Conservation (phyloP, 2,888 invertebrate genomes). For the Apamea sordens region DNA sequence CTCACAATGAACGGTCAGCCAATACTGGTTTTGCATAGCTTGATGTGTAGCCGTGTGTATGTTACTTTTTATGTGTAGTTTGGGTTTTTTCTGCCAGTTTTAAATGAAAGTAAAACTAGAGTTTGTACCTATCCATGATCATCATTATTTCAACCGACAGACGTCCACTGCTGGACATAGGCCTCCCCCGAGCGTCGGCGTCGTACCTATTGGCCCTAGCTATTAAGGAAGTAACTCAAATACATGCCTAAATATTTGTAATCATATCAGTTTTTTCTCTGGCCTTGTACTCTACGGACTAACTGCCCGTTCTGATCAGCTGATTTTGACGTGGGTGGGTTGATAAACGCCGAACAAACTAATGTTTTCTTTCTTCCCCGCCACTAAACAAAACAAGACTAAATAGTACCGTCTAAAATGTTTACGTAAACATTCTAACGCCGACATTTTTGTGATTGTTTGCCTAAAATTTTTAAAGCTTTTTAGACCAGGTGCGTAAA, state of each 20-base stretch:
- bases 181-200: neutral
- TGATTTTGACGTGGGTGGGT: slow-evolving; percentile 41
- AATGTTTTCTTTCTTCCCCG: slow-evolving; percentile 26
- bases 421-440: slow-evolving; percentile 44
- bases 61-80: neutral
- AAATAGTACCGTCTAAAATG: slow-evolving; percentile 53
- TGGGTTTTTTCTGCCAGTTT: neutral
- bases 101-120: neutral
- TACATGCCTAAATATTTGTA: neutral
- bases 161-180: neutral
- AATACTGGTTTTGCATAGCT: too few relatives aligned
- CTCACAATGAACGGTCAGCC: too few relatives aligned
- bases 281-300: slow-evolving; percentile 1
- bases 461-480: slow-evolving; percentile 7
- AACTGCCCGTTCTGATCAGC: slow-evolving; percentile 34
- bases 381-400: slow-evolving; percentile 43
- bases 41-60: too few relatives aligned
- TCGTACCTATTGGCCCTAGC: neutral
- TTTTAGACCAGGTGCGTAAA: neutral
- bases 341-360: slow-evolving; percentile 22
- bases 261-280: neutral
- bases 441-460: slow-evolving; percentile 9
- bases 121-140: neutral
- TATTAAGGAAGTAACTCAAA: neutral
- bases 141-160: neutral